Base-by-base conservation (phyloP, 2,888 invertebrate genomes). In the Coelinius sp. region DNA sequence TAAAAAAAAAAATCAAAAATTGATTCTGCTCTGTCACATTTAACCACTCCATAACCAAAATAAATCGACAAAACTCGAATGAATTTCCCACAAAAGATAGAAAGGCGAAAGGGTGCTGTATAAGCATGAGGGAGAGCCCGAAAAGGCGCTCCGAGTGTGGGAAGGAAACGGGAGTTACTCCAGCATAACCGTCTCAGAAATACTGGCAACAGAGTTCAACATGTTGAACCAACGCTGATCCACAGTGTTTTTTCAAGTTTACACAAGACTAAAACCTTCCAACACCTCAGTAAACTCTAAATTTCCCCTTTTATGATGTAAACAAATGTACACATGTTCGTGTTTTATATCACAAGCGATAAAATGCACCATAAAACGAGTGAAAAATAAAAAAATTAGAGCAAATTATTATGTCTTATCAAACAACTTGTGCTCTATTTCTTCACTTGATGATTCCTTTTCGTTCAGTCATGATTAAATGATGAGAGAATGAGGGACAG, bases 331-430 rank as follows among this genome's bases (percentile, higher is more conserved):
- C 35, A 59, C 22, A 22, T 59, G 59, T 35, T 14, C 22, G n/a
- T 59, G 59, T 25, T 59, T 35, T 17, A 59, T 20, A 59, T 59
- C 31, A 14, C 2, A 17, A 27, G 14, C n/a, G 31, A 59, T 59
- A 59, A 53, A 52, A 53, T 6, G 4, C 59, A 17, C 59, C 59
- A 35, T 59, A 59, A 59, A 59, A 31, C 46, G n/a, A n/a, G n/a
- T n/a, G 12, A 14, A 14, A 25, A 14, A n/a, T 1, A 25, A 25
- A 17, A 59, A 59, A 59, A 14, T 5, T 3, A 56, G 56, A 17
- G 14, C 8, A 59, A 20, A 27, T 5, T 17, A 14, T 49, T 12
- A 31, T 10, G 20, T 31, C 59, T 59, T 59, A 59, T 59, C 59
- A 59, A 35, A 14, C 20, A 12, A 20, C n/a, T 20, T 35, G 17